Evolutionary conservation across 2,113 vertebrate species (phyloP).

Genomic region (Boulengeromyrus knoepffleri): DNA sequence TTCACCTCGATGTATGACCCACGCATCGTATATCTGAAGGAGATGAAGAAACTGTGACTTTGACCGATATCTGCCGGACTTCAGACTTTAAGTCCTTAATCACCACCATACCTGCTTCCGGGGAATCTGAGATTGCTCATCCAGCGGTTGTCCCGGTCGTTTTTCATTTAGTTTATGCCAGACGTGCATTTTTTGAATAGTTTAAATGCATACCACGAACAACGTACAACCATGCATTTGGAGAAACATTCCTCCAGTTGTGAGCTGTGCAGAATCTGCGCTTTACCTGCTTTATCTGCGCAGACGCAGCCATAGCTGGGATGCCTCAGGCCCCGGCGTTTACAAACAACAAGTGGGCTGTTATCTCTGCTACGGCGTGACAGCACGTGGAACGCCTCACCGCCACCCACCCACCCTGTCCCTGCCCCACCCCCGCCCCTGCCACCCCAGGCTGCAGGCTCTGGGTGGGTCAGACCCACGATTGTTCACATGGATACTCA

Average conservation of each 20-base stretch:
- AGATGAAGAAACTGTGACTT: neutral
- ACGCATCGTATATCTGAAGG: neutral
- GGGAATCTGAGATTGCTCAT: neutral
- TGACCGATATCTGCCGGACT: neutral
- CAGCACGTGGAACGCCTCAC: neutral
- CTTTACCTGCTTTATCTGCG: neutral
- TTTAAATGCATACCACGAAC: neutral
- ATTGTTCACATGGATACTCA: neutral
- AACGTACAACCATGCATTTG: neutral
- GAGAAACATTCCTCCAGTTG: neutral
- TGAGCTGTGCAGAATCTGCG: neutral
- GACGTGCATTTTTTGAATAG: neutral
- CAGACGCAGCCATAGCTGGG: neutral
- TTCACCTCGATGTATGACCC: neutral
- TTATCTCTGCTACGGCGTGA: neutral
- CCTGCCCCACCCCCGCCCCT: neutral
- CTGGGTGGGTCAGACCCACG: neutral
- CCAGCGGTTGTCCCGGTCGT: neutral
- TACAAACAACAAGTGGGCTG: slow-evolving; percentile 7
- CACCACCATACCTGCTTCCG: neutral
- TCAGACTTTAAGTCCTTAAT: neutral
- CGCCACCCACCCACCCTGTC: neutral
- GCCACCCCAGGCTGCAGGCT: neutral
- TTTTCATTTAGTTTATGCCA: neutral
- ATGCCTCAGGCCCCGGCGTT: neutral